Evolutionary conservation across 2,888 invertebrate genomes (phyloP).

Genomic region (Chelonus formosanus): DNA sequence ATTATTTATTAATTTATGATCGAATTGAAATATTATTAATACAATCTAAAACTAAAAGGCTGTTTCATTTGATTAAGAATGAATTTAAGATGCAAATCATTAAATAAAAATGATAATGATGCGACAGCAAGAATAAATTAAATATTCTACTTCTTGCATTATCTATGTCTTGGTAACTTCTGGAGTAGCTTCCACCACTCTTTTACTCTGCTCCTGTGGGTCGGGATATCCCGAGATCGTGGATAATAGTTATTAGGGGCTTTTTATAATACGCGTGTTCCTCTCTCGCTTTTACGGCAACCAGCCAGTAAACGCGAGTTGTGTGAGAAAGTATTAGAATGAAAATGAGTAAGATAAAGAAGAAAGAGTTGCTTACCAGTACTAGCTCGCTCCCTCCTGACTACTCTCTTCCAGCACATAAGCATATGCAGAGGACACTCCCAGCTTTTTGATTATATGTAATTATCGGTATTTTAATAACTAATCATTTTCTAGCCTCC

Average conservation of each 20-base stretch:
- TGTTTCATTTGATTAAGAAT: too few relatives aligned
- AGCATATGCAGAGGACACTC: conserved; percentile 60
- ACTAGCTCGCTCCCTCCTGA: conserved; percentile 1
- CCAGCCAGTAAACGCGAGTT: conserved; percentile 36
- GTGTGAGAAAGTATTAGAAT: conserved; percentile 11
- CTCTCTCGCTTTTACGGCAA: conserved; percentile 34
- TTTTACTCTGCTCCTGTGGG: conserved; percentile 37
- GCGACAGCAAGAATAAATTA: neutral
- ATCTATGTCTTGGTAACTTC: neutral
- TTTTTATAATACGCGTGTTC: conserved; percentile 62
- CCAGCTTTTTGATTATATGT: conserved; percentile 63
- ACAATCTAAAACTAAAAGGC: too few relatives aligned
- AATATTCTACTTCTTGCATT: conserved; percentile 2
- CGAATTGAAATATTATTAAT: too few relatives aligned
- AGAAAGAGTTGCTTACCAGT: neutral
- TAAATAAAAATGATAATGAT: too few relatives aligned
- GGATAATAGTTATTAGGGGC: conserved; percentile 65
- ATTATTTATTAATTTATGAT: too few relatives aligned
- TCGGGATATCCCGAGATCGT: conserved; percentile 57
- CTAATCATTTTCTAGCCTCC: conserved; percentile 60
- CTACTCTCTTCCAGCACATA: conserved; percentile 40
- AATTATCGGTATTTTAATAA: conserved; percentile 66
- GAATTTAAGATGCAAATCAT: too few relatives aligned
- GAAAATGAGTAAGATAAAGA: conserved; percentile 4
- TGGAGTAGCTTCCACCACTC: conserved; percentile 22